A percentile compares a stretch with the other conserved stretches of the same genome.
phyloP scores from a whole-genome alignment of 2,888 invertebrate genomes.

The Phymatocera aterrima region DNA sequence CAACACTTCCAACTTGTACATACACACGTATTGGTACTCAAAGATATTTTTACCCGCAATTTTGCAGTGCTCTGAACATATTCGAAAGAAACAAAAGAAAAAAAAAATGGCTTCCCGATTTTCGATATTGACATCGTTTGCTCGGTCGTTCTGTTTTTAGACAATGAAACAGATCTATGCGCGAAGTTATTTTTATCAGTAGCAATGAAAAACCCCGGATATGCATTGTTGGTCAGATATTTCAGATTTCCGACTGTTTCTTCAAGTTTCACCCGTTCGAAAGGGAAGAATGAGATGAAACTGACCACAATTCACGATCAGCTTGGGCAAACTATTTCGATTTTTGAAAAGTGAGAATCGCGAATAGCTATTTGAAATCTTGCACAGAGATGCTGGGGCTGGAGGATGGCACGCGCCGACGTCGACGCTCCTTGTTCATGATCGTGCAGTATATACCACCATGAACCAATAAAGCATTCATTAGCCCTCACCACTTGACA shows the following conservation, averaged over 20 bases:
- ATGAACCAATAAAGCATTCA: slow-evolving; percentile 30
- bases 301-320: too few species aligned
- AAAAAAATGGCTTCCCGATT: too few species aligned
- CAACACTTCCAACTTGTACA: slow-evolving; percentile 27
- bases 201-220: neutral
- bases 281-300: too few species aligned
- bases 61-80: neutral
- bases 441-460: neutral
- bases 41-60: slow-evolving; percentile 4
- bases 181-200: neutral
- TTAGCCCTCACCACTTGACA: slow-evolving; percentile 7
- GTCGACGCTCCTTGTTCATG: neutral
- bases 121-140: too few species aligned
- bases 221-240: too few species aligned
- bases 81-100: neutral
- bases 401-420: neutral
- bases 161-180: neutral
- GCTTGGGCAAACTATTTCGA: neutral
- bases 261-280: too few species aligned
- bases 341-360: neutral
- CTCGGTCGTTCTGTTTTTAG: too few species aligned
- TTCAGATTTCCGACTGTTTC: too few species aligned
- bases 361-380: neutral
- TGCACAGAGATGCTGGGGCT: neutral
- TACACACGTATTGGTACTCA: neutral